phyloP scores from a whole-genome alignment of 2,888 invertebrate genomes.

The Synanthedon vespiformis region DNA sequence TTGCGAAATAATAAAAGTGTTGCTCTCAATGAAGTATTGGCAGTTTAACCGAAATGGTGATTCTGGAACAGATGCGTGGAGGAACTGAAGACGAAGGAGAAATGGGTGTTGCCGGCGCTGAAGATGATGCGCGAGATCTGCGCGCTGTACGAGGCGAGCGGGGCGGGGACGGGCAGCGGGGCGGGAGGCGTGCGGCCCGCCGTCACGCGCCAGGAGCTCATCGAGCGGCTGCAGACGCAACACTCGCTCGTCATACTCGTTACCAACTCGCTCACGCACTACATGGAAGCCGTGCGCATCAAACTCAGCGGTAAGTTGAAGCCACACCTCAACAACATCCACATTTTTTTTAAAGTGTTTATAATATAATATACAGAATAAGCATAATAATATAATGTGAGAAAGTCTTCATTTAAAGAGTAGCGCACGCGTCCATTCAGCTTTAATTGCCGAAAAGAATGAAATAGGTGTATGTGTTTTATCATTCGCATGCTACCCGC shows the following conservation, averaged over 20 bases:
- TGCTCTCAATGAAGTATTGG: not conserved
- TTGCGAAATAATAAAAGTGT: too few species aligned
- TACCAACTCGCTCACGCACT: conserved; percentile 89
- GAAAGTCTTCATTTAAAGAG: too few species aligned
- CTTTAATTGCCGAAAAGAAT: too few species aligned
- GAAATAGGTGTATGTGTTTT: too few species aligned
- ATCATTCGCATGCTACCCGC: too few species aligned
- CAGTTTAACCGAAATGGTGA: not conserved
- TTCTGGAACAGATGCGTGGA: conserved; percentile 79
- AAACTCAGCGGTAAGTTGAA: conserved; percentile 36
- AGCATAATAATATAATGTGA: too few species aligned
- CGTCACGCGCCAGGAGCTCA: conserved; percentile 78
- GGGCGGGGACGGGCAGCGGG: conserved; percentile 68
- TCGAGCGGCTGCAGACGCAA: conserved; percentile 90
- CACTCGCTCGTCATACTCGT: conserved; percentile 94
- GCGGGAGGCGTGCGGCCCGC: conserved; percentile 46
- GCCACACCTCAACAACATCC: too few species aligned
- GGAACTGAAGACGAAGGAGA: conserved; percentile 87
- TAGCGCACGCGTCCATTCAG: too few species aligned
- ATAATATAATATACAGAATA: too few species aligned
- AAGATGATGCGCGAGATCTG: conserved; percentile 97
- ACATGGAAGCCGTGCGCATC: conserved; percentile 87
- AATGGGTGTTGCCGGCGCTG: conserved; percentile 94
- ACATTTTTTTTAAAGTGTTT: too few species aligned
- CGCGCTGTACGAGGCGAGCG: conserved; percentile 89